Evolutionary conservation across 2,888 invertebrate species (phyloP).

Genomic region (Rotaria socialis): DNA sequence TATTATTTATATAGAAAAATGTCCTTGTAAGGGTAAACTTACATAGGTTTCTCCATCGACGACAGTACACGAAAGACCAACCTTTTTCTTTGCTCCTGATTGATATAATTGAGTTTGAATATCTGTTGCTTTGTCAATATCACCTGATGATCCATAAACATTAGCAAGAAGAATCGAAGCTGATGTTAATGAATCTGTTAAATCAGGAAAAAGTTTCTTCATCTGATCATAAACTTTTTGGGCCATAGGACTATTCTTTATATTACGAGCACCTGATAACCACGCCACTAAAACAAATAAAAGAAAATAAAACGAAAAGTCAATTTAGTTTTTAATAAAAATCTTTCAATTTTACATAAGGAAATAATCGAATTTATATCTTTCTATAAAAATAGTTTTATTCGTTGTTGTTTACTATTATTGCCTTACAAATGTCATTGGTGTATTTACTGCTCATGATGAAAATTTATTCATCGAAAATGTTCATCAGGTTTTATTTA

Average conservation of each 20-base stretch:
- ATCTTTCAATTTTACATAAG: no score
- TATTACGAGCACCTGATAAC: background rate
- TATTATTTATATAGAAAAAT: no score
- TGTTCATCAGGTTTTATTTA: no score
- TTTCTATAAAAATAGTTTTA: no score
- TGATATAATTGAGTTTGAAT: background rate
- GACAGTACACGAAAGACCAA: background rate
- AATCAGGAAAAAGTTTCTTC: background rate
- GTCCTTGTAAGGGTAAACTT: no score
- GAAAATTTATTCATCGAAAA: no score
- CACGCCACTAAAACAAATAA: background rate
- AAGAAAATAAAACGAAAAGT: background rate
- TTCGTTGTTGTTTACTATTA: no score
- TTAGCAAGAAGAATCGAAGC: background rate
- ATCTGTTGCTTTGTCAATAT: background rate
- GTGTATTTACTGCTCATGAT: no score
- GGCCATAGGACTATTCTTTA: background rate
- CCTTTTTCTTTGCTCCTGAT: background rate
- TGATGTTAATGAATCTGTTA: background rate
- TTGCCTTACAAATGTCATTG: no score
- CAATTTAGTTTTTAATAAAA: no score
- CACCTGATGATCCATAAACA: background rate
- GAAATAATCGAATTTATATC: no score
- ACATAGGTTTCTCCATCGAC: background rate
- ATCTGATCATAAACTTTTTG: background rate